Conservation (phyloP, 1,140 invertebrate genomes). For the Phymastichus coffea region DNA sequence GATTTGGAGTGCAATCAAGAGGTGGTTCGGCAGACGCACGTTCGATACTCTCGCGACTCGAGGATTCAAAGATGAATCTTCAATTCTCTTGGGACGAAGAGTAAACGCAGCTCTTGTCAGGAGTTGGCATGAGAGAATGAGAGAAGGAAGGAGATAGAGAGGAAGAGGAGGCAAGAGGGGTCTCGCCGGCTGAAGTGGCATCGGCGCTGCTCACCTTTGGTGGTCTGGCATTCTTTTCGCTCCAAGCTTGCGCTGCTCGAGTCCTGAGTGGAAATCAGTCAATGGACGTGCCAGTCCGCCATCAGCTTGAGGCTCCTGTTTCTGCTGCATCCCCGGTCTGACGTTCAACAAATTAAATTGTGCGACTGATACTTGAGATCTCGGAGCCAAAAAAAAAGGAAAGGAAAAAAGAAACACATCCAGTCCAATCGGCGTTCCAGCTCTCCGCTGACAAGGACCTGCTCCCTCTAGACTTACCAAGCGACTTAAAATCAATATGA, state of each 20-base stretch:
- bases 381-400: background rate
- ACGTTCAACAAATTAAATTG: no score
- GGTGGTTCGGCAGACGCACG: conserved; percentile 18
- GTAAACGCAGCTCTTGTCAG: background rate
- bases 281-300: conserved; percentile 29
- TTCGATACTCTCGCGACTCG: conserved; percentile 40
- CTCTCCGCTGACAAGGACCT: conserved; percentile 36
- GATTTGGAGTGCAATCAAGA: conserved; percentile 27
- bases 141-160: background rate
- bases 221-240: conserved; percentile 49
- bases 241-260: conserved; percentile 41
- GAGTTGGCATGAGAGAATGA: background rate
- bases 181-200: background rate
- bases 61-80: conserved; percentile 44
- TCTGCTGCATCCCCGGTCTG: background rate
- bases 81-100: conserved; percentile 32
- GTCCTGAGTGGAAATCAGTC: conserved; percentile 43
- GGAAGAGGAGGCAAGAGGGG: background rate
- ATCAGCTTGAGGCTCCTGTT: conserved; percentile 30
- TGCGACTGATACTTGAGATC: background rate
- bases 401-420: conserved; percentile 33
- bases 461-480: no score
- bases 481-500: no score
- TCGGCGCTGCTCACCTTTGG: conserved; percentile 39
- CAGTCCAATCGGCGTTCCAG: conserved; percentile 35